phyloP scores from a whole-genome alignment of 2,888 invertebrate species.

The Ophion costatus region DNA sequence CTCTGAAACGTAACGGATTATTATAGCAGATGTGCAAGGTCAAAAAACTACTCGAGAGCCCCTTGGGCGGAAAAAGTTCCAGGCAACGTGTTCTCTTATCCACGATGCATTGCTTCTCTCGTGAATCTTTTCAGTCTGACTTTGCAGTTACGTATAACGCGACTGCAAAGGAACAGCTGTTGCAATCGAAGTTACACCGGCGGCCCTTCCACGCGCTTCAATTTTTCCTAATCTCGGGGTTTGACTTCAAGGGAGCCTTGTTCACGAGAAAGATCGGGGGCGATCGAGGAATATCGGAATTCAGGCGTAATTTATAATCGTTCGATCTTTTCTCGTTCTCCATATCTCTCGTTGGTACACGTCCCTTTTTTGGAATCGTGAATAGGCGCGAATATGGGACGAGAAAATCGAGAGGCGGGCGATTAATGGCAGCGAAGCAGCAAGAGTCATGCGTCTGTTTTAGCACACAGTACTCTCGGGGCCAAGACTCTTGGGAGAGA shows the following conservation, averaged over 20 bases:
- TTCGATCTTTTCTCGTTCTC: conserved; percentile 21
- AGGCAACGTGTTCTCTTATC: neutral
- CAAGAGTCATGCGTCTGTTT: conserved; percentile 26
- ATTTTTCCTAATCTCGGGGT: neutral
- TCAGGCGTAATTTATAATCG: conserved; percentile 40
- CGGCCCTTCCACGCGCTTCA: neutral
- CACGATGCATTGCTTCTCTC: neutral
- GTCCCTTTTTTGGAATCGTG: conserved; percentile 10
- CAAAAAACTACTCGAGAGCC: conserved; percentile 21
- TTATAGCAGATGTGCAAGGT: conserved; percentile 37
- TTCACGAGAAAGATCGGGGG: neutral
- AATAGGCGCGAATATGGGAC: conserved; percentile 18
- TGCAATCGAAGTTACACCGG: neutral
- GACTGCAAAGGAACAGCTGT: neutral
- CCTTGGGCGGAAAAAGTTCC: neutral
- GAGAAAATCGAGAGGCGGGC: conserved; percentile 49
- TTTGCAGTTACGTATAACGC: neutral
- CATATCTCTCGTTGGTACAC: neutral
- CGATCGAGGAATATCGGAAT: neutral
- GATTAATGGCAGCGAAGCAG: conserved; percentile 48
- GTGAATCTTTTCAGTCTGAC: neutral
- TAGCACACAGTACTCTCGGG: neutral
- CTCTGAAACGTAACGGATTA: conserved; percentile 16
- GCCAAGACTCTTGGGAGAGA: conserved; percentile 26
- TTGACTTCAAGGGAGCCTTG: neutral